Evolutionary conservation across 2,888 invertebrate species (phyloP).

Genomic region (Drosophila falleni): DNA sequence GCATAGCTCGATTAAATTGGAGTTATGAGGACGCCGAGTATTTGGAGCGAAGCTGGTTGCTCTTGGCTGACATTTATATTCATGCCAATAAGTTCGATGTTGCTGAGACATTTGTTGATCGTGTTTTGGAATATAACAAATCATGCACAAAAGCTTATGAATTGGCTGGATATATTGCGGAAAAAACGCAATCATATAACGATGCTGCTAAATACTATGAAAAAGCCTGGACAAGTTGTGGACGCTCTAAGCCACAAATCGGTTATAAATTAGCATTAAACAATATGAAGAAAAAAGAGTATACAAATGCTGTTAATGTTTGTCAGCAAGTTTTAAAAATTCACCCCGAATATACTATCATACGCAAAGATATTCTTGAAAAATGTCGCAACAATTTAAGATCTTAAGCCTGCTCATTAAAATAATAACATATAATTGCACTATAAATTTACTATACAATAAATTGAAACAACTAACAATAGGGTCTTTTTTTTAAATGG

Average conservation of each 20-base stretch:
- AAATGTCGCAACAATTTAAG: slow-evolving; percentile 93
- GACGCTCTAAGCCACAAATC: slow-evolving; percentile 92
- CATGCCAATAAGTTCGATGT: slow-evolving; percentile 94
- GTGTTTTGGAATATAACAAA: slow-evolving; percentile 92
- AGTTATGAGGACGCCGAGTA: slow-evolving; percentile 98
- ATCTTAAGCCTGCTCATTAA: slow-evolving; percentile 85
- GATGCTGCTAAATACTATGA: slow-evolving; percentile 94
- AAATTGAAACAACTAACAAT: not conserved
- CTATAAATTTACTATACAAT: not conserved
- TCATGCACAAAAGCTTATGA: slow-evolving; percentile 97
- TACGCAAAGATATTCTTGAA: slow-evolving; percentile 96
- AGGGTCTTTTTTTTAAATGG: not conserved
- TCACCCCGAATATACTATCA: slow-evolving; percentile 95
- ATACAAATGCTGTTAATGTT: slow-evolving; percentile 96
- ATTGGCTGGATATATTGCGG: slow-evolving; percentile 92
- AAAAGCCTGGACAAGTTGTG: slow-evolving; percentile 93
- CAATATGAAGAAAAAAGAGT: slow-evolving; percentile 94
- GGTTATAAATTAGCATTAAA: slow-evolving; percentile 97
- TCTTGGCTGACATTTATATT: slow-evolving; percentile 95
- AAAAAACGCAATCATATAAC: slow-evolving; percentile 96
- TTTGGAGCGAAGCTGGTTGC: slow-evolving; percentile 96
- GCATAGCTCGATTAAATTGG: slow-evolving; percentile 94
- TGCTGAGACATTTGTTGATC: slow-evolving; percentile 92
- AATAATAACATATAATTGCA: not conserved
- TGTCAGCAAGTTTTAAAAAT: slow-evolving; percentile 93